Conservation (phyloP, 1,140 invertebrate species). For the Lordiphosa mommai region DNA sequence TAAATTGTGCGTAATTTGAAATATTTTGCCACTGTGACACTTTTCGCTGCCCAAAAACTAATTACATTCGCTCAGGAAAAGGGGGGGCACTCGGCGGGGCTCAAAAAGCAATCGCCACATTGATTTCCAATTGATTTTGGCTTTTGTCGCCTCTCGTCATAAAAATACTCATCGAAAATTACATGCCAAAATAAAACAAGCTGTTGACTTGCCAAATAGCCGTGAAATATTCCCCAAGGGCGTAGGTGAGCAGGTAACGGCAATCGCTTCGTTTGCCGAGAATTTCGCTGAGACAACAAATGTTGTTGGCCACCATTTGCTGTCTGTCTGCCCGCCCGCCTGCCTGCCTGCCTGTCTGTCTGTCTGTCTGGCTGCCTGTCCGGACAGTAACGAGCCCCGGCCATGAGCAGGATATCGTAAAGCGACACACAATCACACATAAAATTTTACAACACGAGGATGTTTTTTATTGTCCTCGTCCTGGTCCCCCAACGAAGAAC, state of each 20-base stretch:
- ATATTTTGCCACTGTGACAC: constrained; percentile 17
- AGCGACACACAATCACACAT: constrained; percentile 77
- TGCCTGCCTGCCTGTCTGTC: constrained; percentile 18
- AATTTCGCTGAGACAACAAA: constrained; percentile 75
- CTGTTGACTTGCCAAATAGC: constrained; percentile 78
- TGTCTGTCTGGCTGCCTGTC: constrained; percentile 15
- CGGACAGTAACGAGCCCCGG: constrained; percentile 59
- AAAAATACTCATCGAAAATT: constrained; percentile 76
- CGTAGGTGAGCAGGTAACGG: constrained; percentile 73
- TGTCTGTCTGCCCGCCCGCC: constrained; percentile 8
- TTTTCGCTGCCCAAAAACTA: constrained; percentile 24
- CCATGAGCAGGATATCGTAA: constrained; percentile 62
- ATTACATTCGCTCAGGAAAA: constrained; percentile 15
- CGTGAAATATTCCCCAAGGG: constrained; percentile 75
- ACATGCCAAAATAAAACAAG: constrained; percentile 71
- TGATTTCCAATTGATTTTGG: constrained; percentile 75
- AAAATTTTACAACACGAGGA: constrained; percentile 77
- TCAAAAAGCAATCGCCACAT: constrained; percentile 41
- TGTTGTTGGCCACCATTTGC: constrained; percentile 37
- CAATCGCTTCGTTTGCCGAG: constrained; percentile 60
- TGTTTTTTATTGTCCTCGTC: constrained; percentile 71
- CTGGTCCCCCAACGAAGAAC: constrained; percentile 53
- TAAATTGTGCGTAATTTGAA: constrained; percentile 62
- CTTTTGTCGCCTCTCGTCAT: constrained; percentile 55
- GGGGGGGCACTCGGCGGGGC: background rate